A percentile compares a stretch with the other conserved stretches of the same genome.
phyloP scores from a whole-genome alignment of 2,888 invertebrate species.

The Notocelia uddmanniana region DNA sequence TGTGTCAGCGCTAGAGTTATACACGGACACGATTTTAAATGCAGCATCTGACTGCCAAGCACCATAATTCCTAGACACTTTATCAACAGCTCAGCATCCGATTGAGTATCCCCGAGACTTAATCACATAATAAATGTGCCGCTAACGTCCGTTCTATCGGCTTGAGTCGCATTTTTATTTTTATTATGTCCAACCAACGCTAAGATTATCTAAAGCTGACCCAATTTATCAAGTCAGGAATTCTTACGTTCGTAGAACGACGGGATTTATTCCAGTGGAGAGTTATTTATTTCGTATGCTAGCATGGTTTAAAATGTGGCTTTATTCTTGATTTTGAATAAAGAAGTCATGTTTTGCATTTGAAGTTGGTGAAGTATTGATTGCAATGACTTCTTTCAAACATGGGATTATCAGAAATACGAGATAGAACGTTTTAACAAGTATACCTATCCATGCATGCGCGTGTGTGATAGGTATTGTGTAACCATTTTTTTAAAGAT shows the following conservation, averaged over 20 bases:
- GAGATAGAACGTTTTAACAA: too few species aligned
- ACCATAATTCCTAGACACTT: slow-evolving; percentile 41
- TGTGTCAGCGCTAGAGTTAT: slow-evolving; percentile 4
- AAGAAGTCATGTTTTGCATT: neutral
- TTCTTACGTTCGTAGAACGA: slow-evolving; percentile 31
- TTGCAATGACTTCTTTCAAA: neutral
- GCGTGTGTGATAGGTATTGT: neutral
- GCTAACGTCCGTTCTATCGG: slow-evolving; percentile 47
- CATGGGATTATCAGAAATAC: too few species aligned
- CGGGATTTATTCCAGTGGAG: slow-evolving; percentile 37
- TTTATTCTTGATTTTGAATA: slow-evolving; percentile 10
- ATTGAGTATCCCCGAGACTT: slow-evolving; percentile 44
- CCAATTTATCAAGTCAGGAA: slow-evolving; percentile 48
- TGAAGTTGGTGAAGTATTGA: neutral
- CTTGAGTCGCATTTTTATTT: slow-evolving; percentile 46
- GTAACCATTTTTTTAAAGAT: neutral
- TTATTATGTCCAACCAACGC: slow-evolving; percentile 44
- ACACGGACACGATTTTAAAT: slow-evolving; percentile 27
- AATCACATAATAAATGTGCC: slow-evolving; percentile 49
- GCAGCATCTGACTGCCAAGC: slow-evolving; percentile 18
- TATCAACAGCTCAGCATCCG: slow-evolving; percentile 36
- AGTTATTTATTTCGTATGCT: slow-evolving; percentile 27
- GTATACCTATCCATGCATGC: neutral
- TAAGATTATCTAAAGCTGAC: slow-evolving; percentile 47
- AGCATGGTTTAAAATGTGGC: neutral